Evolutionary conservation across 2,113 vertebrate species (phyloP).

Genomic region (Phaetusa simplex): DNA sequence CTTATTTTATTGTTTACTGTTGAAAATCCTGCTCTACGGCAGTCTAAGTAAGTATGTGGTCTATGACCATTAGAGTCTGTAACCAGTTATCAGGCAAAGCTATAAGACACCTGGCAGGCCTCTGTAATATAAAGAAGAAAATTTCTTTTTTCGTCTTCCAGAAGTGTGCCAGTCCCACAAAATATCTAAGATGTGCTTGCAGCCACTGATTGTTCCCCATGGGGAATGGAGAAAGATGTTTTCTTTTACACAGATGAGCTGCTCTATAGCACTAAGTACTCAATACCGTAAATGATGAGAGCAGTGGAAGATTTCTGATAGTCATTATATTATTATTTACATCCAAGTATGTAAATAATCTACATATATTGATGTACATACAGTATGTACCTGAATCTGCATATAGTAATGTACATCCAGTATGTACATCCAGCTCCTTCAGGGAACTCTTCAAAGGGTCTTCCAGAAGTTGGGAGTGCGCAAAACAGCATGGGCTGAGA

Average conservation of each 20-base stretch:
- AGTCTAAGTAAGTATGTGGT: no score
- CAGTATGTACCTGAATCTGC: neutral
- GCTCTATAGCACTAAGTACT: neutral
- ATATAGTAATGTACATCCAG: neutral
- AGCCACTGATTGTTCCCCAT: neutral
- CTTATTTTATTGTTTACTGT: neutral
- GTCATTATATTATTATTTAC: neutral
- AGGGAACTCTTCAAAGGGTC: neutral
- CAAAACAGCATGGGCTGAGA: neutral
- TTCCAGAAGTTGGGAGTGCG: neutral
- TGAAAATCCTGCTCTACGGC: neutral
- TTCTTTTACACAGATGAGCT: neutral
- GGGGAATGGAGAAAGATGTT: neutral
- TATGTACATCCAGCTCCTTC: neutral
- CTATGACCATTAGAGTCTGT: neutral
- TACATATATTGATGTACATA: neutral
- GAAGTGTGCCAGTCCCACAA: neutral
- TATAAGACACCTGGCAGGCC: neutral
- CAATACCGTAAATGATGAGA: neutral
- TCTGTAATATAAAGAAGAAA: neutral
- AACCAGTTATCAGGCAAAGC: neutral
- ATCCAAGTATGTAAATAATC: neutral
- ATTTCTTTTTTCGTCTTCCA: neutral
- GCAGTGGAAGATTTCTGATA: neutral
- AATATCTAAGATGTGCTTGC: neutral